These are phyloP conservation scores for Sipha maydis DNA, from an alignment of 2,888 invertebrate species.

Conservation along the genomic window DNA sequence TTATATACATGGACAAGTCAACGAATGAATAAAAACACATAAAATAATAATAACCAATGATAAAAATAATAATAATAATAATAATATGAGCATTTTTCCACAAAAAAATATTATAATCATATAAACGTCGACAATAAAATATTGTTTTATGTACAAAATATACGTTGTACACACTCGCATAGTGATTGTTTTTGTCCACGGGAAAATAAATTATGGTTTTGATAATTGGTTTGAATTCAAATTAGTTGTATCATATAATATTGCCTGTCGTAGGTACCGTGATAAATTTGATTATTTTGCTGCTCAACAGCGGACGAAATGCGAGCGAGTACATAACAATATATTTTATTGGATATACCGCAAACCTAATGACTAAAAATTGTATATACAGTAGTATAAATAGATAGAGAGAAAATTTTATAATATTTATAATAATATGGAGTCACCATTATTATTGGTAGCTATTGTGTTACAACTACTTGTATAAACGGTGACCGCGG, in stretches of 20 bases:
- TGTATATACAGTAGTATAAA: background rate
- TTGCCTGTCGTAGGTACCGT: background rate
- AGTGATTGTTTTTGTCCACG: background rate
- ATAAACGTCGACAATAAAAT: background rate
- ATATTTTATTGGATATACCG: background rate
- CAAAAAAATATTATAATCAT: background rate
- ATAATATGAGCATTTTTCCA: slow-evolving; percentile 49
- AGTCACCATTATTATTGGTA: background rate
- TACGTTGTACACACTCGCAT: background rate
- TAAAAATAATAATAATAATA: slow-evolving; percentile 29
- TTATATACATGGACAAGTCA: slow-evolving; percentile 1
- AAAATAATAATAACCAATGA: slow-evolving; percentile 30
- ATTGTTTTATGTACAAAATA: background rate
- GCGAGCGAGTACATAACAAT: background rate
- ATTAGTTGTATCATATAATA: background rate
- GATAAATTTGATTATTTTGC: background rate
- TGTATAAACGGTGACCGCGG: background rate
- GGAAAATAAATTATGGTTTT: background rate
- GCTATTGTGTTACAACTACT: background rate
- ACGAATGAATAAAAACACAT: slow-evolving; percentile 31
- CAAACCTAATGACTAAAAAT: background rate
- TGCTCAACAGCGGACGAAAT: background rate
- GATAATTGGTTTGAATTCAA: background rate
- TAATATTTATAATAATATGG: background rate
- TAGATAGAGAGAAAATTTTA: background rate